Evolutionary conservation across 2,113 vertebrate species (phyloP).

Genomic region (Odocoileus hemionus): DNA sequence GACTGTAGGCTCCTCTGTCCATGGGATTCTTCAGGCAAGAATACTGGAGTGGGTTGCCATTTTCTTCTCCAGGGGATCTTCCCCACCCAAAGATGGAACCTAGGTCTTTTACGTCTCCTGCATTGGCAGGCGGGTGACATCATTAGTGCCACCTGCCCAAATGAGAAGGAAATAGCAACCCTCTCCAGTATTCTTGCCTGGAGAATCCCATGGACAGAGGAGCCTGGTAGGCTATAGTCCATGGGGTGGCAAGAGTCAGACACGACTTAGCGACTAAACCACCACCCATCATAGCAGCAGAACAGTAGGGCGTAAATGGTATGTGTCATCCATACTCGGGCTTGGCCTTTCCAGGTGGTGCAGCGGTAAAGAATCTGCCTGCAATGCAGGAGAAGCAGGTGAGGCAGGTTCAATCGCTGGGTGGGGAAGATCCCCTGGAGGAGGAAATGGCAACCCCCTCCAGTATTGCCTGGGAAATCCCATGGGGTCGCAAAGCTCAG

Average conservation of each 20-base stretch:
- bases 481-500: neutral
- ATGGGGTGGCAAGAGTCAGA: neutral
- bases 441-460: neutral
- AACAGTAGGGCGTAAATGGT: slow-evolving; percentile 83
- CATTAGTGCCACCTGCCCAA: slow-evolving; percentile 66
- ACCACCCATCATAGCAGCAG: slow-evolving; percentile 77
- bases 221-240: neutral
- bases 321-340: slow-evolving; percentile 78
- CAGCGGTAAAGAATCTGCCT: neutral
- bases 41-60: neutral
- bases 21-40: neutral
- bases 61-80: neutral
- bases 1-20: neutral
- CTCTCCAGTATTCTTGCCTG: neutral
- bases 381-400: neutral
- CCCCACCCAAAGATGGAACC: neutral
- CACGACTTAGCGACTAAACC: neutral
- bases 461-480: neutral
- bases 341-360: neutral
- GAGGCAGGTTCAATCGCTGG: neutral
- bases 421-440: neutral
- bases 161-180: slow-evolving; percentile 82
- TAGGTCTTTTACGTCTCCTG: neutral
- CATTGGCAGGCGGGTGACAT: neutral
- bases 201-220: neutral